These are phyloP conservation scores for Batillaria attramentaria DNA, from an alignment of 1,140 invertebrate species.

Conservation along the genomic window DNA sequence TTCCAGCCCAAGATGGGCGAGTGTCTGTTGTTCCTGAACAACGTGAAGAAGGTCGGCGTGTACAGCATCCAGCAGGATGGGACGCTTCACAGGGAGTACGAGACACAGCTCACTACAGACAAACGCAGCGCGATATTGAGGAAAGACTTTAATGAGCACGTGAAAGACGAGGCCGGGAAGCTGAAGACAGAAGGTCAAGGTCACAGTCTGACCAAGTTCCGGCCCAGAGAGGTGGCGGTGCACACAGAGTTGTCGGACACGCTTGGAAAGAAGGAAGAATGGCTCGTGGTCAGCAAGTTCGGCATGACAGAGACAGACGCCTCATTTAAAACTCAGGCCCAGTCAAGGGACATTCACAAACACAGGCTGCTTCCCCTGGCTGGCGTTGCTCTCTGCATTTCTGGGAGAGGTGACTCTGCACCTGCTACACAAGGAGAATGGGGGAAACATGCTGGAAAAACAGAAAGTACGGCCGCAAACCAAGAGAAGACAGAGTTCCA, in stretches of 20 bases:
- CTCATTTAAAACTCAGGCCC: background rate
- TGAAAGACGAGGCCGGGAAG: background rate
- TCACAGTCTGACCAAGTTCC: background rate
- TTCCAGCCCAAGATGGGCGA: background rate
- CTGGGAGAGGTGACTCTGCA: no score
- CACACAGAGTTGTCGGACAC: background rate
- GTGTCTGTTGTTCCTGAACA: slow-evolving; percentile 11
- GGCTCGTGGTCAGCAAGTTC: slow-evolving; percentile 24
- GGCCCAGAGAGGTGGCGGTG: background rate
- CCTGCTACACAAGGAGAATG: no score
- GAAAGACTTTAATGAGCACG: background rate
- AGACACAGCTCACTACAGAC: background rate
- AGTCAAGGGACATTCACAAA: slow-evolving; percentile 40
- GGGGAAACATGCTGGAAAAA: no score
- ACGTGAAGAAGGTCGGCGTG: slow-evolving; percentile 15
- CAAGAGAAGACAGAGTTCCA: slow-evolving; percentile 31
- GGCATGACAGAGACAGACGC: background rate
- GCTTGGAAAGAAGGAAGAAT: slow-evolving; percentile 15
- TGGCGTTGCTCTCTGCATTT: slow-evolving; percentile 53
- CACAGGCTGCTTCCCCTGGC: slow-evolving; percentile 58
- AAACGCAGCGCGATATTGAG: background rate
- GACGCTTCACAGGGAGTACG: background rate
- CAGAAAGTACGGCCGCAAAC: no score
- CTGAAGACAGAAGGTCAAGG: background rate
- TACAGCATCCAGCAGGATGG: background rate